Base-by-base conservation (phyloP, 1,140 invertebrate genomes). In the Drosophila teissieri region DNA sequence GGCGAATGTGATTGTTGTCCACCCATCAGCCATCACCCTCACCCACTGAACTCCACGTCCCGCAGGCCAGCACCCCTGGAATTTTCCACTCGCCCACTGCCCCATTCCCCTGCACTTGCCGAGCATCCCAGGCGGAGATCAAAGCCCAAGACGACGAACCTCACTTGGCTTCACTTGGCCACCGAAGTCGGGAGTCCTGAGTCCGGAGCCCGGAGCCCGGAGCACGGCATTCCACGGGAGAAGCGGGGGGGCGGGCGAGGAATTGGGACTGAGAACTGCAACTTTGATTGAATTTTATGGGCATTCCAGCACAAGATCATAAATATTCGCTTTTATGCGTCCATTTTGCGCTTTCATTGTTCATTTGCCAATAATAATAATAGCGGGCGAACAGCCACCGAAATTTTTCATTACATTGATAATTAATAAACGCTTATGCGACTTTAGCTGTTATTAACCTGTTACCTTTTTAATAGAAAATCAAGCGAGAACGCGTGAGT, bases 1-100 rank as follows among this genome's bases (percentile, higher is more conserved):
- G 54, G 61, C 54, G 65, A 72, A 46, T 53, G 70, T 75, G 78
- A 86, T 81, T 86, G 82, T 67, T 85, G 80, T 78, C 39, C 73
- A 75, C 65, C 46, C 24, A 27, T 31, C 27, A 31, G 22, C 3
- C 15, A 19, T 22, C 19, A 22, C 2, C 19, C 2, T 22, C 24
- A 24, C 36, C 3, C 15, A 22, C 10, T 27, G 19, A 17, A 39
- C 19, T 14, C 27, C 48, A n/a, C 36, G 31, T 34, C 1, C 5
- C 22, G 14, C 46, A 31, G 27, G 27, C 46, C 22, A 44, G 7
- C 40, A 22, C 12, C 40, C 34, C 31, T 17, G n/a, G 61, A 46
- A 54, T 68, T 67, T 69, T 42, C 42, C 61, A 65, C 27, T 22
- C 22, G 36, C 11, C 11, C 48, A 4, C 27, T 34, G 15, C 45